These are phyloP conservation scores for Nomada lathburiana DNA, from an alignment of 2,888 invertebrate genomes.

Conservation along the genomic window DNA sequence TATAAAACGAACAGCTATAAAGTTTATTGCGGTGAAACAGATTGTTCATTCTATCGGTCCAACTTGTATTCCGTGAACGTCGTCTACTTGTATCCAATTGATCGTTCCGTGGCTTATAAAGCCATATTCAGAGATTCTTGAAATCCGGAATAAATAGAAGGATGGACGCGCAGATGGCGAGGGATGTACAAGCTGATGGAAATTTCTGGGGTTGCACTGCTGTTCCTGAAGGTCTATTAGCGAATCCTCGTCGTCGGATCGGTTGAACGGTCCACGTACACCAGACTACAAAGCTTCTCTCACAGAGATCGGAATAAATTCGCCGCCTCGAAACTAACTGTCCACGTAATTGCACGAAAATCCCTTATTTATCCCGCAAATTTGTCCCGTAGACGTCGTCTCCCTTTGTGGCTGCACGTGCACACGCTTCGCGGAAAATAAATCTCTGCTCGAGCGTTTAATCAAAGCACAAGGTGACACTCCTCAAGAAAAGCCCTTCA, in stretches of 20 bases:
- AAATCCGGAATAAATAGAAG: slow-evolving; percentile 56
- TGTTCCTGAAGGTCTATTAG: slow-evolving; percentile 64
- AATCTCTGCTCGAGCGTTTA: slow-evolving; percentile 49
- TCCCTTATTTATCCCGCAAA: slow-evolving; percentile 59
- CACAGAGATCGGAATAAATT: slow-evolving; percentile 48
- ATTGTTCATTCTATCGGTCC: background rate
- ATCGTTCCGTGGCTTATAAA: slow-evolving; percentile 27
- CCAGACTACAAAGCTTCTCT: slow-evolving; percentile 46
- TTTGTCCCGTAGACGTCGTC: slow-evolving; percentile 31
- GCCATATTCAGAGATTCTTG: slow-evolving; percentile 31
- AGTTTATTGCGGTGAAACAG: too few species aligned
- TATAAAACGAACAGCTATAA: too few species aligned
- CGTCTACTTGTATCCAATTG: slow-evolving; percentile 25
- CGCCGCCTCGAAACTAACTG: slow-evolving; percentile 55
- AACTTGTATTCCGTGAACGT: background rate
- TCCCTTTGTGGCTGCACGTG: slow-evolving; percentile 30
- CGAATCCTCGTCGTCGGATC: slow-evolving; percentile 57
- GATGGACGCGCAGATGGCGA: slow-evolving; percentile 14
- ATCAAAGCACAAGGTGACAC: slow-evolving; percentile 37
- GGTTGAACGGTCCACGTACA: slow-evolving; percentile 30
- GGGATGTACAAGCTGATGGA: slow-evolving; percentile 34
- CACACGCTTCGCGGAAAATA: slow-evolving; percentile 20
- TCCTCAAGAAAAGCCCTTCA: background rate
- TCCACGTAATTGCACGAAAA: slow-evolving; percentile 61
- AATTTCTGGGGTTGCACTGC: slow-evolving; percentile 34